Evolutionary conservation across 2,888 invertebrate genomes (phyloP), one percentile per base, ranked within the genome.

Genomic region (Bombylius major): DNA sequence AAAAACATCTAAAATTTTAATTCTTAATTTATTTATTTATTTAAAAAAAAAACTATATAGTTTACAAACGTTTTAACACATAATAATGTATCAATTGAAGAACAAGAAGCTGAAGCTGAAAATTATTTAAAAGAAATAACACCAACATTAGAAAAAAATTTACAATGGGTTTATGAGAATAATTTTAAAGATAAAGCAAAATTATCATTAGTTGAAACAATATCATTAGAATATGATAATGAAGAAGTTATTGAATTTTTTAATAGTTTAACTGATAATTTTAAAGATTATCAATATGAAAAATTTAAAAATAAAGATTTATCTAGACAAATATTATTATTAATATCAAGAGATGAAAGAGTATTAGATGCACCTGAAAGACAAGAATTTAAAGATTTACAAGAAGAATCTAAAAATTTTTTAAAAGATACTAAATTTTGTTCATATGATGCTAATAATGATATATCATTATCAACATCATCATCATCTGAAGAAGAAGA

Each of bases 331-430:
- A 89, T 90, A 67, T 77, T 80, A 65, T 80, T 82, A 61, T 78
- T 85, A 62, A 77, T 84, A 0, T 86, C 85, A 0, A 73, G 77
- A 0, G 77, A 83, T 47, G 12, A 55, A 0, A 86, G 85, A 0
- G 71, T 90, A 13, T 79, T 84, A 0, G 81, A 82, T 63, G 81
- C 82, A 48, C 78, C 80, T 64, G 78, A 77, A 63, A 77, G 77
- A 61, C 73, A 75, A 57, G 73, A 81, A 50, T 79, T 81, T 66
- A 77, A 79, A 64, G 76, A 79, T 0, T 76, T 82, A 3, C 71
- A 90, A 13, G 79, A 84, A 0, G 81, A 82, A 63, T 81, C 82
- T 46, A 79, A 80, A 64, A 87, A 87, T 87, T 78, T 82, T 64
- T 76, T 80, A 0, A 81, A 82, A 58, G 86, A 79, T 1, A 80